Percentiles rank a stretch among this genome's conserved stretches.
These are phyloP conservation scores for Ophiodon elongatus DNA, from an alignment of 2,113 vertebrate genomes.

Conservation along the genomic window DNA sequence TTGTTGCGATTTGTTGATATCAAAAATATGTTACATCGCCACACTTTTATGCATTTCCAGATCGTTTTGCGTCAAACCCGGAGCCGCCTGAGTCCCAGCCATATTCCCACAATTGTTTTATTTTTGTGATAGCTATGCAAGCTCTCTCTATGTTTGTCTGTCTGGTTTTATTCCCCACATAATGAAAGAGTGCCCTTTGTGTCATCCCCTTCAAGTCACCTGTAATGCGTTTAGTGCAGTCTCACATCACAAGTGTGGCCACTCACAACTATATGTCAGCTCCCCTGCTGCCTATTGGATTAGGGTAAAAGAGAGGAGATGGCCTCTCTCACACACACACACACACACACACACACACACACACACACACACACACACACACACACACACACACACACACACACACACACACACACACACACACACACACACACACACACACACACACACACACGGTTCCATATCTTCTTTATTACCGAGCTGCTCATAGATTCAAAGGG, in stretches of 20 bases:
- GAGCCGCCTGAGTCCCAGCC: constrained; percentile 3
- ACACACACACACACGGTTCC: constrained; percentile 1
- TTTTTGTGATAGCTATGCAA: constrained; percentile 9
- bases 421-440: constrained; percentile 17
- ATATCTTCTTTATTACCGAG: constrained; percentile 27
- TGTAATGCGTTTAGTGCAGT: constrained; percentile 74
- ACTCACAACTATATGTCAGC: constrained; percentile 59
- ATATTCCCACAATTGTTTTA: constrained; percentile 26
- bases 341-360: constrained; percentile 18
- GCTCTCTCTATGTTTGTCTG: constrained; percentile 5
- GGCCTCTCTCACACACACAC: constrained; percentile 18
- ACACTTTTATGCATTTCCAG: not conserved
- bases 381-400: constrained; percentile 17
- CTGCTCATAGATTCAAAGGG: constrained; percentile 20
- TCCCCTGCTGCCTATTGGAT: constrained; percentile 62
- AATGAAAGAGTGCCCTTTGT: constrained; percentile 72
- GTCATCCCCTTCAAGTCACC: constrained; percentile 68
- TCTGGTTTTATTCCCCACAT: constrained; percentile 53
- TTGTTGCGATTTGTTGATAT: not conserved
- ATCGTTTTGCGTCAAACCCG: constrained; percentile 13
- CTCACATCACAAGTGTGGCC: constrained; percentile 54
- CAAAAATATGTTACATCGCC: not conserved
- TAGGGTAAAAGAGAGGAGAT: constrained; percentile 54
- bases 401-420: not conserved
- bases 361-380: not conserved